Base-by-base conservation (phyloP, 2,888 invertebrate species). In the Dyspetes luteomarginatus region DNA sequence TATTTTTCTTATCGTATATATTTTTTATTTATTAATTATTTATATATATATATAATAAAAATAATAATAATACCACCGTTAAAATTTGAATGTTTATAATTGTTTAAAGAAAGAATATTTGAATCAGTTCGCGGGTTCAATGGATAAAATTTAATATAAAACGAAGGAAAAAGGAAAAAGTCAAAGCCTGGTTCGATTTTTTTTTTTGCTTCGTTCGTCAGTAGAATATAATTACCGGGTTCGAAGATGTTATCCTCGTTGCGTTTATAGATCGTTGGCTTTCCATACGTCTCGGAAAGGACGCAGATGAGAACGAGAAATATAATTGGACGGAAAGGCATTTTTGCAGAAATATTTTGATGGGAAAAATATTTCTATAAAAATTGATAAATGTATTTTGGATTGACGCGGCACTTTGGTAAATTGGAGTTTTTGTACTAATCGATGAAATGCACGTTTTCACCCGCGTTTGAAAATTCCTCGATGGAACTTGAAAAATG, bases 201-300 rank as follows among this genome's bases (percentile, higher is more conserved):
- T 30, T 50, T 64, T 48, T 24, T 72, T 28, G 64, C 60, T 76
- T 76, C 62, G 68, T 75, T 50, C 12, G 24, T 9, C 52, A 58
- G 19, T 30, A 50, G 52, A 67, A 71, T n/a, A n/a, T 62, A 83
- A 80, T 88, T 83, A 91, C 91, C 91, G 83, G 89, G 90, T 72
- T 91, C 90, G 78, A 88, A 91, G 65, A 89, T 85, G 76, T 91
- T 91, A 77, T 90, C 90, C 56, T 88, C 88, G 73, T 90, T 91
- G 26, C 86, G 86, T 78, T 90, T 90, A 81, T 91, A 91, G 74
- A 91, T 90, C 52, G 88, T 91, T 12, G 91, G 89, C 75, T 90
- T 90, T 26, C 84, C 88, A 24, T 86, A 36, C 4, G 80, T 67
- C 30, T 85, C 84, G 30, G 81, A 78, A 43, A 86, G 75, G 2